Percentiles rank a stretch among this genome's conserved stretches.
Conservation (phyloP, 2,797 vertebrate genomes). For the Macropus fuliginosus region DNA sequence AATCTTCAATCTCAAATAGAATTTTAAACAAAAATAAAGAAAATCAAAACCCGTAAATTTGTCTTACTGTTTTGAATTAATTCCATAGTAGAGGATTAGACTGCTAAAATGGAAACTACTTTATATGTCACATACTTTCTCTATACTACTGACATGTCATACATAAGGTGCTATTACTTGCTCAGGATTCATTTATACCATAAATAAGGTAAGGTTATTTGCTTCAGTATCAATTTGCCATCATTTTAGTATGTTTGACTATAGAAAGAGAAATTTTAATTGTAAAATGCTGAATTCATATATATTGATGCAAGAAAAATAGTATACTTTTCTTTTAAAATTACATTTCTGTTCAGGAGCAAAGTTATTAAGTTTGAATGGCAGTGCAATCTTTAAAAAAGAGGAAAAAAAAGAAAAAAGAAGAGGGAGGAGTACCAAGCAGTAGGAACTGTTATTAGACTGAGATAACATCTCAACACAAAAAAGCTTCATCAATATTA, state of each 20-base stretch:
- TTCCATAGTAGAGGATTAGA: no score
- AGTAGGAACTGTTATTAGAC: slow-evolving; percentile 28
- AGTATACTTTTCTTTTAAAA: slow-evolving; percentile 19
- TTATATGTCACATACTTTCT: slow-evolving; percentile 26
- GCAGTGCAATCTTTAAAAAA: background rate
- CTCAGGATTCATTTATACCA: background rate
- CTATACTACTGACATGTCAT: background rate
- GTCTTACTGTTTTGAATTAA: slow-evolving; percentile 15
- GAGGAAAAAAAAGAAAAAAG: slow-evolving; percentile 20
- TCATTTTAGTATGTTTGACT: slow-evolving; percentile 27
- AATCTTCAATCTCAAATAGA: background rate
- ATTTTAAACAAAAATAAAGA: slow-evolving; percentile 17
- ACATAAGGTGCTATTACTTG: slow-evolving; percentile 2
- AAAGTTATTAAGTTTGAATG: slow-evolving; percentile 55
- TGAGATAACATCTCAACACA: slow-evolving; percentile 7
- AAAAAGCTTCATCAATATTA: slow-evolving; percentile 33
- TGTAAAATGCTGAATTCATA: slow-evolving; percentile 42
- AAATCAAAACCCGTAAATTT: background rate
- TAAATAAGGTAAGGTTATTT: no score
- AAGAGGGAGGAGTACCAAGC: slow-evolving; percentile 15
- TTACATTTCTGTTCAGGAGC: slow-evolving; percentile 37
- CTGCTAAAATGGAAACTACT: slow-evolving; percentile 35
- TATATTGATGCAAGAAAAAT: background rate
- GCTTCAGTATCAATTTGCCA: slow-evolving; percentile 26
- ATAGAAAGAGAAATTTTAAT: slow-evolving; percentile 46